Evolutionary conservation across 92 coral and sea anemone species (phyloP).

Genomic region (Blastomussa wellsi): DNA sequence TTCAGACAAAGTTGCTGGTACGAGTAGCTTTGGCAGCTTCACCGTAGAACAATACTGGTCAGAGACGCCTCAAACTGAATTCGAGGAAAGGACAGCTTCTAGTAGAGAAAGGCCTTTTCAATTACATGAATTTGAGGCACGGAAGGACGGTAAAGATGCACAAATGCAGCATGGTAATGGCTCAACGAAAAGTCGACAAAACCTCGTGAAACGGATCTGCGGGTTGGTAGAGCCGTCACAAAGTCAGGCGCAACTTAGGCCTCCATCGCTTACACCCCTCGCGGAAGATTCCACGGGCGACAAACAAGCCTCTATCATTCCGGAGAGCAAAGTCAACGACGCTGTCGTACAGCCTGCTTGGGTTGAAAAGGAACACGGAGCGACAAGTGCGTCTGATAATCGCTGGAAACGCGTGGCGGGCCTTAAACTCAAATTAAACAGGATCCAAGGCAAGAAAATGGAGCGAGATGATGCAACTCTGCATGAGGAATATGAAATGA

Average conservation of each 20-base stretch:
- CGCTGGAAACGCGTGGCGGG: conserved; percentile 19
- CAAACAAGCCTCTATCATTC: background rate
- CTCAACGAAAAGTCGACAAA: background rate
- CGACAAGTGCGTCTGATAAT: background rate
- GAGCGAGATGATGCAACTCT: conserved; percentile 5
- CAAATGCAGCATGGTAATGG: background rate
- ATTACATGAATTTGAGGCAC: background rate
- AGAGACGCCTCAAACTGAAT: background rate
- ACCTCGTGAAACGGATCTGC: background rate
- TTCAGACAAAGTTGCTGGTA: background rate
- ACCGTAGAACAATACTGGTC: background rate
- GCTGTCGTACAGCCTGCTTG: background rate
- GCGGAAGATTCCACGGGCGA: background rate
- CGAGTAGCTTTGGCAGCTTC: background rate
- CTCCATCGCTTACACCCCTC: background rate
- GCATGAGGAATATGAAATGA: conserved; percentile 36
- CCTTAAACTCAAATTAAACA: conserved; percentile 4
- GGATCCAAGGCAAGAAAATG: background rate
- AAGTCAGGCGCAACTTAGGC: background rate
- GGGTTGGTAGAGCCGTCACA: conserved; percentile 1
- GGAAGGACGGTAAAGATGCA: background rate
- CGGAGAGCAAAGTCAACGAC: background rate
- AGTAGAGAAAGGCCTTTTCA: background rate
- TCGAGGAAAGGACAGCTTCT: background rate
- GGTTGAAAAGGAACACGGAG: background rate